Percentiles rank a stretch among this genome's conserved stretches.
phyloP scores from a whole-genome alignment of 2,797 vertebrate species.

The Atherinosoma microstoma region DNA sequence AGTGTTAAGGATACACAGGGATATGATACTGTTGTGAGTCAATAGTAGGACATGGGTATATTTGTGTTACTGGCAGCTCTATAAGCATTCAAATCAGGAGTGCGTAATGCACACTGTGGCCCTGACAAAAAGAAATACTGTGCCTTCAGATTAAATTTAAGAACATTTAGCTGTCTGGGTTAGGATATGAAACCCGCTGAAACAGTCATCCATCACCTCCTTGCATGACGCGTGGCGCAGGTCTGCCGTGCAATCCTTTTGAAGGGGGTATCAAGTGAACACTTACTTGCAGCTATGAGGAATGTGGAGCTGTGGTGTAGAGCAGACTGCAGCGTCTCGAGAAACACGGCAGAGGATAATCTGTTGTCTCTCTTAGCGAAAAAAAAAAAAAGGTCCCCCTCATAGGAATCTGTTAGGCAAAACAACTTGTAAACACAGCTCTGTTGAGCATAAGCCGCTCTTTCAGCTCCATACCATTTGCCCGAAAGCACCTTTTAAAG shows the following conservation, averaged over 20 bases:
- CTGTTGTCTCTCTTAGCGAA: conserved; percentile 44
- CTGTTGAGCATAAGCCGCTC: conserved; percentile 16
- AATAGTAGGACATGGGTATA: conserved; percentile 45
- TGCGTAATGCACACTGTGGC: conserved; percentile 34
- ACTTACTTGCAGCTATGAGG: conserved; percentile 65
- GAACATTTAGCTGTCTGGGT: conserved; percentile 9
- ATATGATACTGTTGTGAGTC: conserved; percentile 60
- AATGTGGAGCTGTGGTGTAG: conserved; percentile 71
- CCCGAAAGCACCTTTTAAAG: conserved; percentile 20
- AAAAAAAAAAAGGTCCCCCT: conserved; percentile 25
- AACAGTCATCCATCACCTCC: conserved; percentile 67
- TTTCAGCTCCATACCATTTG: conserved; percentile 16
- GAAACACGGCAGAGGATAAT: conserved; percentile 63
- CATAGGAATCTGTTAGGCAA: conserved; percentile 40
- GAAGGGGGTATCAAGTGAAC: conserved; percentile 68
- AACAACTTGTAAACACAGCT: conserved; percentile 56
- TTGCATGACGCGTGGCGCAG: conserved; percentile 63
- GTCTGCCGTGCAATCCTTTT: conserved; percentile 51
- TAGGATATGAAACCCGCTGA: conserved; percentile 29
- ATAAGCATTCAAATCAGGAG: conserved; percentile 34
- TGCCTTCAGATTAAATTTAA: conserved; percentile 25
- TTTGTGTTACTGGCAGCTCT: conserved; percentile 56
- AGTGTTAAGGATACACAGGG: conserved; percentile 40
- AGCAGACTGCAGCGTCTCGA: conserved; percentile 51
- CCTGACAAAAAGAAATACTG: conserved; percentile 23